Conservation (phyloP, 2,888 invertebrate species). For the Clostera curtula region DNA sequence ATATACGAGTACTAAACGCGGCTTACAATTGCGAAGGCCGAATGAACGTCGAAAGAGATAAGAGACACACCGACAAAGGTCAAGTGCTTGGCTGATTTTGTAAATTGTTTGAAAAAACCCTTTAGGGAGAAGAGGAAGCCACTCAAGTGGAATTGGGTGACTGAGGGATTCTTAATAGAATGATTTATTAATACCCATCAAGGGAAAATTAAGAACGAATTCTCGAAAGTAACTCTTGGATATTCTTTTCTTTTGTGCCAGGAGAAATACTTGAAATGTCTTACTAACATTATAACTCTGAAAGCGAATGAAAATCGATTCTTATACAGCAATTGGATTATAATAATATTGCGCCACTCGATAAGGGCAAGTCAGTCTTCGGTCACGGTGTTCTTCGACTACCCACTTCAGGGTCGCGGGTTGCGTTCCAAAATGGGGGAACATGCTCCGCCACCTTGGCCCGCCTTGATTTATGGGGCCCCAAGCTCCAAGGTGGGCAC, state of each 20-base stretch:
- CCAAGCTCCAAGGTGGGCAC: too few relatives aligned
- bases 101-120: slow-evolving; percentile 4
- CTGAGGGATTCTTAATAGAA: slow-evolving; percentile 8
- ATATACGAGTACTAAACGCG: neutral
- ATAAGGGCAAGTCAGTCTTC: too few relatives aligned
- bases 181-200: slow-evolving; percentile 4
- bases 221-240: neutral
- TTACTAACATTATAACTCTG: too few relatives aligned
- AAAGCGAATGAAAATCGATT: too few relatives aligned
- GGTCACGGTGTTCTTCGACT: too few relatives aligned
- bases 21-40: neutral
- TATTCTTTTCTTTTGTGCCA: neutral
- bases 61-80: neutral
- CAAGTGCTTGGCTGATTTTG: neutral
- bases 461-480: too few relatives aligned
- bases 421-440: too few relatives aligned
- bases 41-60: neutral
- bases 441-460: too few relatives aligned
- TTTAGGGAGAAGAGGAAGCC: slow-evolving; percentile 8
- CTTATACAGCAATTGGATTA: too few relatives aligned
- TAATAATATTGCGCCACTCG: too few relatives aligned
- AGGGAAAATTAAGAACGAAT: neutral
- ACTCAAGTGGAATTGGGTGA: slow-evolving; percentile 6
- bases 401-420: too few relatives aligned
- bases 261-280: neutral